A percentile compares a stretch with the other conserved stretches of the same genome.
These are phyloP conservation scores for Sinosuthora webbiana DNA, from an alignment of 2,113 vertebrate genomes.

Conservation along the genomic window DNA sequence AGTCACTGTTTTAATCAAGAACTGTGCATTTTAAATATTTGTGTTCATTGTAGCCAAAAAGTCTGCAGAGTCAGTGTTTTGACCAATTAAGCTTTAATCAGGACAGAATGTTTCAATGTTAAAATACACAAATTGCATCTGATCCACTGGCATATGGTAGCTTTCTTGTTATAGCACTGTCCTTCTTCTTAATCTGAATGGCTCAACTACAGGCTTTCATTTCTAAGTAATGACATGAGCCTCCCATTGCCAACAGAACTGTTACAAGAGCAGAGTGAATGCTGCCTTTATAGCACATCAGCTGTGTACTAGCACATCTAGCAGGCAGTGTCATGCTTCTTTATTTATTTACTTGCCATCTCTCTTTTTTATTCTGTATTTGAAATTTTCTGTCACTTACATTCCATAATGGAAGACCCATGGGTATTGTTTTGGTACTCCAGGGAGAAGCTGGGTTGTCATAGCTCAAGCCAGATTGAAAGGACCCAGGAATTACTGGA, in stretches of 20 bases:
- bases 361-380: neutral
- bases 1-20: constrained; percentile 48
- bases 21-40: constrained; percentile 64
- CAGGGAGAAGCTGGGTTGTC: neutral
- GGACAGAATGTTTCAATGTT: constrained; percentile 59
- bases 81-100: constrained; percentile 66
- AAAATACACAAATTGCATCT: constrained; percentile 60
- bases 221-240: neutral
- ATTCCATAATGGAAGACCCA: neutral
- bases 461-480: neutral
- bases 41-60: constrained; percentile 56
- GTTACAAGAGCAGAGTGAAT: neutral
- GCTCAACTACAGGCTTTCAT: neutral
- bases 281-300: neutral
- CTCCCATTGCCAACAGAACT: neutral
- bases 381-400: neutral
- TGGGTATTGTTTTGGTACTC: neutral
- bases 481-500: neutral
- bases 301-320: neutral
- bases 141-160: constrained; percentile 25
- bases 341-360: neutral
- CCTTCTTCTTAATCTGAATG: neutral
- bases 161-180: neutral
- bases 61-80: constrained; percentile 50
- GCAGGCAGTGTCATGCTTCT: neutral